Evolutionary conservation across 1,140 invertebrate species (phyloP).

Genomic region (Neodiprion fabricii): DNA sequence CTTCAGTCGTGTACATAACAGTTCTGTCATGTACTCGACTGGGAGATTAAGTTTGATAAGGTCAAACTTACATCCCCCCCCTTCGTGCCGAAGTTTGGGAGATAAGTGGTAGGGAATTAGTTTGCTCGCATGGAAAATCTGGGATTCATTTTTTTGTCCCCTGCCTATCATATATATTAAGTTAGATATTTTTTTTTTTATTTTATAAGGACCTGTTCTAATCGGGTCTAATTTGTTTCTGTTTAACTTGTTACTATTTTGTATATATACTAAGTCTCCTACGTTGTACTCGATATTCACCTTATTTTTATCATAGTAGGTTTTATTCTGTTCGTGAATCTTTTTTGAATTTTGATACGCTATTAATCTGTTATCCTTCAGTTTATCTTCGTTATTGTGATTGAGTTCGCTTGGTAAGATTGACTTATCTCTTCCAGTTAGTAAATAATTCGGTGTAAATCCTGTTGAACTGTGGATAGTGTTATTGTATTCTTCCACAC

Average conservation of each 20-base stretch:
- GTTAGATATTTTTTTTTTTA: constrained; percentile 26
- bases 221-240: constrained; percentile 24
- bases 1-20: constrained; percentile 7
- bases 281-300: constrained; percentile 16
- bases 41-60: constrained; percentile 4
- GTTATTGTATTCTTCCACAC: constrained; percentile 31
- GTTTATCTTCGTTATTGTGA: constrained; percentile 17
- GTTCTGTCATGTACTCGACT: neutral
- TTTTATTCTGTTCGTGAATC: constrained; percentile 28
- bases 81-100: neutral
- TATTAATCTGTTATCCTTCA: constrained; percentile 25
- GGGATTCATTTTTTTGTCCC: constrained; percentile 15
- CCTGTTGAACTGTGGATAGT: constrained; percentile 32
- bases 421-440: constrained; percentile 25
- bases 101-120: constrained; percentile 19
- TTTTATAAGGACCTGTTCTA: constrained; percentile 21
- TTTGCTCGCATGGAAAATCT: constrained; percentile 12
- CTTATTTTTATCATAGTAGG: constrained; percentile 28
- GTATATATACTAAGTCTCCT: constrained; percentile 25
- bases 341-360: constrained; percentile 26
- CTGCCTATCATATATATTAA: constrained; percentile 22
- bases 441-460: constrained; percentile 33
- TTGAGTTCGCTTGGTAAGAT: constrained; percentile 25
- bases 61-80: constrained; percentile 24
- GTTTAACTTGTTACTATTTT: constrained; percentile 23